Base-by-base conservation (phyloP, 2,888 invertebrate genomes). In the Liodrosophila aerea region DNA sequence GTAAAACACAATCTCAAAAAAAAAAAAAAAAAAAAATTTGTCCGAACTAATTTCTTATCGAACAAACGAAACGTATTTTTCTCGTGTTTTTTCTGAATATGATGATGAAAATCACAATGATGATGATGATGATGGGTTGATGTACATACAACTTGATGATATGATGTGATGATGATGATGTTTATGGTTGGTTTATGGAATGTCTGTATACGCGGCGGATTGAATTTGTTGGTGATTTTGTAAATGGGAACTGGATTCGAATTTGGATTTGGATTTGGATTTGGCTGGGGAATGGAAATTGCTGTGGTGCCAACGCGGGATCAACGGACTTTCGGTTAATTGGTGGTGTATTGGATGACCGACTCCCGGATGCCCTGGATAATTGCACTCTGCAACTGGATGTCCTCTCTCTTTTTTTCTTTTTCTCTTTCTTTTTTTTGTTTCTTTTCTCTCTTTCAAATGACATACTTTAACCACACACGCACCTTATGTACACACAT, bases 21-120 rank as follows among this genome's bases (percentile, higher is more conserved):
- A 40, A 49, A 53, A 49, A 53, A 41, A 50, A 39, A 64, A 59
- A 77, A 89, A 88, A 89, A 89, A 85, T 88, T 87, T 90, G 90
- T 90, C 90, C 90, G 89, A 90, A 90, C 90, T 89, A 90, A 89
- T 90, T 90, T 90, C 90, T 90, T 90, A 90, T 87, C 90, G 90
- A 90, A 90, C 88, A 90, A 89, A 88, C 90, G 90, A 90, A 89
- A 90, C 90, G 90, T 90, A 90, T 90, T 90, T 90, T 90, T 90
- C 90, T 90, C 90, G 90, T 90, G 90, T 90, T 90, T 89, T 89
- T 89, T 89, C 89, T 88, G 89, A 89, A 87, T 88, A 89, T 89
- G 89, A 88, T 89, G 88, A 87, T 89, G 92, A 91, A 83, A 72
- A 88, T 86, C 75, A 89, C 77, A 75, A 89, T 87, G 84, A 88